These are phyloP conservation scores for Sminthurinus signatus DNA, from an alignment of 1,140 invertebrate species.

Conservation along the genomic window DNA sequence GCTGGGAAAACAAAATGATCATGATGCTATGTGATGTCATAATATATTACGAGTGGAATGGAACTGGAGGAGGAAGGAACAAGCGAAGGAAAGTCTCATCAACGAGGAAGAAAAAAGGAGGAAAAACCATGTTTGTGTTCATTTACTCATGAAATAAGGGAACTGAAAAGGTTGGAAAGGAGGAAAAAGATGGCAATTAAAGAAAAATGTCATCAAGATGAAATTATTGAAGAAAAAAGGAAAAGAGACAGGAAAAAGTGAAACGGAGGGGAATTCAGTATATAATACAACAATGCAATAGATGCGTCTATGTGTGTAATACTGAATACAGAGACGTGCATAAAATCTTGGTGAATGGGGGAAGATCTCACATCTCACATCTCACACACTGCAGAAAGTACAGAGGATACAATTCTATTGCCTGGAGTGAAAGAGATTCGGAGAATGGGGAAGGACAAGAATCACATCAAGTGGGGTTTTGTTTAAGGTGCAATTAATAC, in stretches of 20 bases:
- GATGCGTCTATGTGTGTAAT: background rate
- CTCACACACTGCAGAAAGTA: no score
- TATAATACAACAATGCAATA: background rate
- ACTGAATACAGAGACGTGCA: no score
- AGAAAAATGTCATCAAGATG: no score
- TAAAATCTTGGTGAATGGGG: no score
- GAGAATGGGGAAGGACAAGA: conserved; percentile 18
- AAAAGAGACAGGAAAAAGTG: conserved; percentile 9
- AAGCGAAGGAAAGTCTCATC: no score
- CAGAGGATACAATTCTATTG: no score
- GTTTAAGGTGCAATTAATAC: conserved; percentile 40
- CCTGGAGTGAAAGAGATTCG: no score
- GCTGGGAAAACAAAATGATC: no score
- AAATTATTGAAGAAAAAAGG: conserved; percentile 10
- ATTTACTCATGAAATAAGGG: background rate
- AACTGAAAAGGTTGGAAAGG: background rate
- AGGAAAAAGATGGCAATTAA: conserved; percentile 6
- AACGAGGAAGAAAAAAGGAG: conserved; percentile 7
- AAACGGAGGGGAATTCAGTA: background rate
- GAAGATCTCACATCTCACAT: no score
- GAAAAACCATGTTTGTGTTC: conserved; percentile 1
- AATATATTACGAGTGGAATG: no score
- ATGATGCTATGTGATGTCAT: no score
- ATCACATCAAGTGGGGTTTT: conserved; percentile 36
- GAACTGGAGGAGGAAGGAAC: no score